phyloP scores from a whole-genome alignment of 1,140 invertebrate genomes.

The Euglossa dilemma region DNA sequence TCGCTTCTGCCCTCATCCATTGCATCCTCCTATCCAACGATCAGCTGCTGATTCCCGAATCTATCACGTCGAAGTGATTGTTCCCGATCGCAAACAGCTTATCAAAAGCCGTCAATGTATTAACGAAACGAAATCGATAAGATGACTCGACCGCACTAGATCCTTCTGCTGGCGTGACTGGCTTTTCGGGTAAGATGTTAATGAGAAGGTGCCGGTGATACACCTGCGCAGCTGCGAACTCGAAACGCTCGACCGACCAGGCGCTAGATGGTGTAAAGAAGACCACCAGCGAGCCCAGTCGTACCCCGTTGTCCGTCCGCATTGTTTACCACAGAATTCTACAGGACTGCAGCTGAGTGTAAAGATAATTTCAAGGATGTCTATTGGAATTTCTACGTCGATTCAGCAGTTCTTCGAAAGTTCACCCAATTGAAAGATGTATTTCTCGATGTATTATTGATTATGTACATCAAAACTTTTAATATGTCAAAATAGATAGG shows the following conservation, averaged over 20 bases:
- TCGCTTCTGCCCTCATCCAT: slow-evolving; percentile 78
- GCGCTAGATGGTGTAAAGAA: slow-evolving; percentile 17
- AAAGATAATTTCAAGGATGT: background rate
- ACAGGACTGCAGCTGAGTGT: background rate
- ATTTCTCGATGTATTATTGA: background rate
- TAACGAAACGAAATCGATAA: slow-evolving; percentile 24
- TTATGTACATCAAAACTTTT: background rate
- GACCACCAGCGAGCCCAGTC: background rate
- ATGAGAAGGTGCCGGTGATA: slow-evolving; percentile 69
- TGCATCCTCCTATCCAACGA: slow-evolving; percentile 70
- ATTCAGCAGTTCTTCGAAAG: background rate
- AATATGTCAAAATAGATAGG: too few relatives aligned
- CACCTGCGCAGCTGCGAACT: slow-evolving; percentile 68
- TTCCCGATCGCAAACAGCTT: background rate
- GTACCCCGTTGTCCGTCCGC: background rate
- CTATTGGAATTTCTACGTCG: background rate
- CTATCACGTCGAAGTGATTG: background rate
- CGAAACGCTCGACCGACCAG: background rate
- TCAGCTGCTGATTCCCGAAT: slow-evolving; percentile 33
- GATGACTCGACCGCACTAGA: slow-evolving; percentile 46
- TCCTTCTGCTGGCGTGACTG: slow-evolving; percentile 73
- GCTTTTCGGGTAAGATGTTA: slow-evolving; percentile 71
- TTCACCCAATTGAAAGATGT: background rate
- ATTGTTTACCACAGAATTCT: background rate
- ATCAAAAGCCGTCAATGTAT: background rate